Evolutionary conservation across 1,140 invertebrate species (phyloP).

Genomic region (Dolichoris vasculosae): DNA sequence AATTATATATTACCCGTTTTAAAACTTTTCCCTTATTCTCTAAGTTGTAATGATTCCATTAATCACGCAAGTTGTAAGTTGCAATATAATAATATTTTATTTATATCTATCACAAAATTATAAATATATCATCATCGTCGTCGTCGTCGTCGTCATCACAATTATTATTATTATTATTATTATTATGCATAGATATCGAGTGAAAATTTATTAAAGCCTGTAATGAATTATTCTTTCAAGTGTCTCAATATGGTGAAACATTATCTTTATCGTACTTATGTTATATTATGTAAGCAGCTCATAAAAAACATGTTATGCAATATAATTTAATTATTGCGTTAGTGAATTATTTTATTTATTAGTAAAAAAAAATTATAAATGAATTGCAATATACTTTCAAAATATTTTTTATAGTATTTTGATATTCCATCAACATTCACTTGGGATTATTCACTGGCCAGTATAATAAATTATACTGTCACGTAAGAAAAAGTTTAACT

Average conservation of each 20-base stretch:
- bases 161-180: not conserved
- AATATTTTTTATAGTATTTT: not conserved
- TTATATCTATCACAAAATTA: too few species aligned
- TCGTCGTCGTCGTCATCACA: too few species aligned
- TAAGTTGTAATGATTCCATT: too few species aligned
- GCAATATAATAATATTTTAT: too few species aligned
- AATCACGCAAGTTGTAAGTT: too few species aligned
- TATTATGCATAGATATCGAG: not conserved
- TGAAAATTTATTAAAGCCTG: not conserved
- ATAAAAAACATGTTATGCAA: not conserved
- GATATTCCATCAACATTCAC: not conserved
- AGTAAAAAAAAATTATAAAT: conserved; percentile 10
- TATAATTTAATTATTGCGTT: not conserved
- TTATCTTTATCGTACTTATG: not conserved
- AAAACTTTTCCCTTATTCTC: too few species aligned
- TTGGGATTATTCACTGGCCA: not conserved
- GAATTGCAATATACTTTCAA: not conserved
- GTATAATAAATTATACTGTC: not conserved
- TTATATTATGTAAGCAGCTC: not conserved
- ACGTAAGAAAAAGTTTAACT: not conserved
- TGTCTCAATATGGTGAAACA: not conserved
- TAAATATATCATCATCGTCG: too few species aligned
- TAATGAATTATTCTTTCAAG: conserved; percentile 14
- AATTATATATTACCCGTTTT: too few species aligned
- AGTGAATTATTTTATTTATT: not conserved